phyloP scores from a whole-genome alignment of 1,140 invertebrate genomes.

The Heliconius congener region DNA sequence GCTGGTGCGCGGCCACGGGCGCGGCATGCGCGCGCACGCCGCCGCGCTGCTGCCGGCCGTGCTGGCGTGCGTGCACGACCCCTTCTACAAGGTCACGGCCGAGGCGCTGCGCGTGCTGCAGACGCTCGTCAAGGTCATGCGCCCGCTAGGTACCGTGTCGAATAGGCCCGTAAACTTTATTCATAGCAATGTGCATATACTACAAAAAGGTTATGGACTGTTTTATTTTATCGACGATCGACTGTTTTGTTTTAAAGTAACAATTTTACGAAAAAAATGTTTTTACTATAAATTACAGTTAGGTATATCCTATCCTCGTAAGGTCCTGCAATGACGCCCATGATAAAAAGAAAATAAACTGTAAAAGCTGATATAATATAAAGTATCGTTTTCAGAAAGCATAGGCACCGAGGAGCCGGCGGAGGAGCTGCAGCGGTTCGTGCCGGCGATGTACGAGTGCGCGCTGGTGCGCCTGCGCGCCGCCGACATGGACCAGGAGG shows the following conservation, averaged over 20 bases:
- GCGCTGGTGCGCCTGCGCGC: conserved; percentile 93
- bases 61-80: conserved; percentile 93
- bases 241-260: no score
- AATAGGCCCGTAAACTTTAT: no score
- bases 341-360: no score
- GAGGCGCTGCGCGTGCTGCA: conserved; percentile 95
- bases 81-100: conserved; percentile 99
- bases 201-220: no score
- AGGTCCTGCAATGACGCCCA: no score
- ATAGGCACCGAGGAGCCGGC: conserved; percentile 68
- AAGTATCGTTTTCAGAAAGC: conserved; percentile 40
- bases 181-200: no score
- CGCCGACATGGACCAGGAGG: conserved; percentile 99
- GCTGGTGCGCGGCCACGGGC: conserved; percentile 89
- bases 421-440: conserved; percentile 88
- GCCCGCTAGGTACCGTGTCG: conserved; percentile 87
- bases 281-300: no score
- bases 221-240: no score
- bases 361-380: no score
- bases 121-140: conserved; percentile 96
- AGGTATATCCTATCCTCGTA: no score
- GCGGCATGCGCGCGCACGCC: conserved; percentile 87
- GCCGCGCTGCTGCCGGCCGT: conserved; percentile 92
- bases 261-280: no score
- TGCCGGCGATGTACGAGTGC: conserved; percentile 91